Conservation (phyloP, 2,888 invertebrate genomes). For the Ornithoptera priamus region DNA sequence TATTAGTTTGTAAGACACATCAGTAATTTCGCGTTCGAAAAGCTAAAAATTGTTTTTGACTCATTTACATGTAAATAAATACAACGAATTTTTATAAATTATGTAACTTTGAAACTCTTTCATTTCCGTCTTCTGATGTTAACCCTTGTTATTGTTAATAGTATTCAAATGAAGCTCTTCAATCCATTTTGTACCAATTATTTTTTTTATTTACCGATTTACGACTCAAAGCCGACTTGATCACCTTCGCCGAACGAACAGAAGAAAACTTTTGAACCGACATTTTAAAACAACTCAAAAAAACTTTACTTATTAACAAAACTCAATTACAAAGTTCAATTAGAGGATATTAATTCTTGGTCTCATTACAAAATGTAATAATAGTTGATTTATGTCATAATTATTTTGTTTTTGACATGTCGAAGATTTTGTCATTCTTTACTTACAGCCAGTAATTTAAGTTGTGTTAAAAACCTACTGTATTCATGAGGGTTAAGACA, state of each 20-base stretch:
- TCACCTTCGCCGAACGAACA: conserved; percentile 36
- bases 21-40: too few species aligned
- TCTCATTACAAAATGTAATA: not conserved
- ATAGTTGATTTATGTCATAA: conserved; percentile 11
- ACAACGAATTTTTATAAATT: too few species aligned
- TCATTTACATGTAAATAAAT: too few species aligned
- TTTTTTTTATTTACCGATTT: conserved; percentile 43
- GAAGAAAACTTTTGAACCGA: conserved; percentile 22
- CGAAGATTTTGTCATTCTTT: conserved; percentile 9
- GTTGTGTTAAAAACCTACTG: not conserved
- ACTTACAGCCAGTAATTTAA: conserved; percentile 16
- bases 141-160: too few species aligned
- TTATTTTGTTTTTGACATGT: conserved; percentile 10
- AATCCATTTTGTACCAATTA: too few species aligned
- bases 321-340: not conserved
- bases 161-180: too few species aligned
- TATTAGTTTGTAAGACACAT: too few species aligned
- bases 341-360: not conserved
- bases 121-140: too few species aligned
- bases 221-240: conserved; percentile 43
- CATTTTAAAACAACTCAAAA: conserved; percentile 21
- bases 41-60: too few species aligned
- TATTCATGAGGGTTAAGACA: not conserved
- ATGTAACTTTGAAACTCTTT: too few species aligned
- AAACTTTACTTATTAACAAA: conserved; percentile 12